Base-by-base conservation (phyloP, 1,140 invertebrate species). In the Helicoverpa armigera region DNA sequence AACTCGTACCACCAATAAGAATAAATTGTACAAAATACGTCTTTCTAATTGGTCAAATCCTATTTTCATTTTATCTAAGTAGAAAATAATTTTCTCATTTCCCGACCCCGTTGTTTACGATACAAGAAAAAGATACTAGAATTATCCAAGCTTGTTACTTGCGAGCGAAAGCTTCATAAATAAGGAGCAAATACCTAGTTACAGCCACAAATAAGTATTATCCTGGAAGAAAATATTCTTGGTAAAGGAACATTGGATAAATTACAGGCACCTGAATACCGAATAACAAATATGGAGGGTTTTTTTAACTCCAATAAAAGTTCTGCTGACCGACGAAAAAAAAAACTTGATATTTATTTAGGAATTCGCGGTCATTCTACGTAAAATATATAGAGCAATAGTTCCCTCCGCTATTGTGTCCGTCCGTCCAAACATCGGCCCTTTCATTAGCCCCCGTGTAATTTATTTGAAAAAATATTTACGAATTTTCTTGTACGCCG, bases 301-400 rank as follows among this genome's bases (percentile, higher is more conserved):
- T 76, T 76, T 63, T 16, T 4, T 18, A 35, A 12, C 61, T 13
- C 12, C 9, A 12, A 79, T 58, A 75, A 79, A 23, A 60, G 51
- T 80, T 79, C 48, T 81, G 81, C 81, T 82, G 76, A 83, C 83
- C 61, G 56, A 75, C 78, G 69, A 18, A 53, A 61, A 70, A 79
- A 74, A 54, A 67, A 58, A 79, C 53, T 79, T 69, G 53, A 69
- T 82, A 82, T 87, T 85, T 87, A 86, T 89, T 87, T 83, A 80
- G 74, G 84, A 89, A 87, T 84, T 86, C 79, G 83, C 82, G 88
- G 86, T 85, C 84, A 83, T 89, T 85, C 56, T 63, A 73, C 79
- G 79, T 60, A 78, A 81, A 83, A 87, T 84, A 82, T 86, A 86
- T 80, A 86, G 84, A 81, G 82, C 84, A 87, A 87, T 87, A 87